phyloP scores from a whole-genome alignment of 2,888 invertebrate genomes.

The Clistopyga incitator region DNA sequence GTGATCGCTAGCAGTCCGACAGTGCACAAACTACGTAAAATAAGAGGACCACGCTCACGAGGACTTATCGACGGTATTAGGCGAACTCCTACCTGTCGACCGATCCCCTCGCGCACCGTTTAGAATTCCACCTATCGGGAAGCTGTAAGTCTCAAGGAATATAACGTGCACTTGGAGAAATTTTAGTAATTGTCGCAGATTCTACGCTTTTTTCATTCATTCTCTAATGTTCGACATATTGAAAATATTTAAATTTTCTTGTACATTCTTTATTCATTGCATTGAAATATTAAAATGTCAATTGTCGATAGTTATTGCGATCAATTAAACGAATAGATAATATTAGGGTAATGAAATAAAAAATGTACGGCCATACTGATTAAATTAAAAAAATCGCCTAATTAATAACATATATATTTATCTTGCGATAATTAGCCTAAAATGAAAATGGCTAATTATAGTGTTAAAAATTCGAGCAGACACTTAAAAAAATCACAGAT shows the following conservation, averaged over 20 bases:
- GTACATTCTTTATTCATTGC: too few relatives aligned
- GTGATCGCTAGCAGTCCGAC: slow-evolving; percentile 46
- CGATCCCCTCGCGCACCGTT: not conserved
- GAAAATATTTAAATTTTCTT: not conserved
- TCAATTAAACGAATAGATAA: not conserved
- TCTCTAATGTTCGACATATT: too few relatives aligned
- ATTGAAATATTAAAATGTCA: too few relatives aligned
- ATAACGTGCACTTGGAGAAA: not conserved
- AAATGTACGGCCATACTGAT: not conserved
- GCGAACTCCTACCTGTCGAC: not conserved
- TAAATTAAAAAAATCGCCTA: not conserved
- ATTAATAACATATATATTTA: not conserved
- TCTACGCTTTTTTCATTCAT: too few relatives aligned
- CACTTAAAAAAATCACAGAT: not conserved
- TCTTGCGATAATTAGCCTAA: not conserved
- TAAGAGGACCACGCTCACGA: not conserved
- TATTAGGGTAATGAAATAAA: not conserved
- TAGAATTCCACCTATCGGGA: not conserved
- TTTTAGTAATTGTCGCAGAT: too few relatives aligned
- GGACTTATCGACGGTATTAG: slow-evolving; percentile 2
- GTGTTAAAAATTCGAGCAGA: not conserved
- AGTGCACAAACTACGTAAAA: not conserved
- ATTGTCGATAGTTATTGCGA: not conserved
- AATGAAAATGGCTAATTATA: not conserved
- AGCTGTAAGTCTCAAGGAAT: not conserved